Evolutionary conservation across 2,888 invertebrate species (phyloP), one percentile per base, ranked within the genome.

Genomic region (Andrena camellia): DNA sequence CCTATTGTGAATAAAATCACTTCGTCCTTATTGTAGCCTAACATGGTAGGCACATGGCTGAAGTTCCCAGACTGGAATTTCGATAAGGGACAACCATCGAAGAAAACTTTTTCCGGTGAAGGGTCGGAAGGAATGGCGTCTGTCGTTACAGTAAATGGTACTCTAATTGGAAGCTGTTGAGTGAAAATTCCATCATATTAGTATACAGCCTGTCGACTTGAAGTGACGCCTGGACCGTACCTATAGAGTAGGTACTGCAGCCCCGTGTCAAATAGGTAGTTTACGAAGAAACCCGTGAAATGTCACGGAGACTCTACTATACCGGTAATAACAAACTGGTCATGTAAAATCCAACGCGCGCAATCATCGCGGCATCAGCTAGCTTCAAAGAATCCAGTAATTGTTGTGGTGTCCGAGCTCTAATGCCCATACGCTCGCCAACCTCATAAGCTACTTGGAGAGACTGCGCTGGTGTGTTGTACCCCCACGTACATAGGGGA

Each of bases 1-100:
- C 42, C 3, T 26, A n/a, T 5, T 1, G 8, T 10, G 23, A 57
- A 69, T 5, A 31, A 0, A 6, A 66, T 8, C 0, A 17, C 17
- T 89, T 95, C 95, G 10, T 94, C 91, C 3, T 93, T 90, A 82
- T 95, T 95, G 86, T 94, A 94, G 5, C 96, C 96, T 54, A 94
- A 90, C 84, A 96, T 94, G 31, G 94, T 94, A 0, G 95, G 95
- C 0, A 95, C 94, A 89, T 95, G 94, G 23, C 90, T 91, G 83
- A 95, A 95, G 48, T 95, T 91, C 54, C 95, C 95, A 50, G 90
- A 84, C 13, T 85, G 82, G 29, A 95, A 92, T 76, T 94, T 89
- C 70, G 94, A 90, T 59, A 95, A 93, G 0, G 95, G 93, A n/a
- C 93, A 92, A 72, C 94, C 93, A 13, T 94, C 90, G 31, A 96